Evolutionary conservation across 2,888 invertebrate genomes (phyloP).

Genomic region (Smittia aterrima): DNA sequence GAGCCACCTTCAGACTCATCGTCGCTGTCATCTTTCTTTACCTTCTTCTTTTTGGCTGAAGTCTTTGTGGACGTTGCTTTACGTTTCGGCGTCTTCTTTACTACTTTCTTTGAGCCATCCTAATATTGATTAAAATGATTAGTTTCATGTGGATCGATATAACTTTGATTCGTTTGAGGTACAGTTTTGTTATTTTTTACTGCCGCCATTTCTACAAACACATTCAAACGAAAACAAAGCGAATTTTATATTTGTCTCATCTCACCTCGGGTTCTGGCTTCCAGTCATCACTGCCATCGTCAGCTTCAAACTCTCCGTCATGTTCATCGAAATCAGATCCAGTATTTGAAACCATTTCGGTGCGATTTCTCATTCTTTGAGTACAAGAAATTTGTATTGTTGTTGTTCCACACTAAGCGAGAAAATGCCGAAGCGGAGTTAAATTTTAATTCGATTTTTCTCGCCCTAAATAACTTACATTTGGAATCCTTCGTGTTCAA

Average conservation of each 20-base stretch:
- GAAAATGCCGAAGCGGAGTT: not conserved
- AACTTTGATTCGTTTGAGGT: not conserved
- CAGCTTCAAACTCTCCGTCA: conserved; percentile 22
- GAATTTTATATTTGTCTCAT: not conserved
- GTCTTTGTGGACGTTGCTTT: conserved; percentile 38
- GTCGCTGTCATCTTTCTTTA: conserved; percentile 31
- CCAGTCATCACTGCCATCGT: conserved; percentile 38
- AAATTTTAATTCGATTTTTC: not conserved
- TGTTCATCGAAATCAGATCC: conserved; percentile 48
- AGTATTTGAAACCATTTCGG: conserved; percentile 52
- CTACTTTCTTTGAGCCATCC: conserved; percentile 25
- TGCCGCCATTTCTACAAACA: conserved; percentile 36
- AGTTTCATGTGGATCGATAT: not conserved
- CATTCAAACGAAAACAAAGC: conserved; percentile 5
- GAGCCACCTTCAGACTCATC: not conserved
- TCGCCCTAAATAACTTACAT: not conserved
- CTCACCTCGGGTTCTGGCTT: conserved; percentile 36
- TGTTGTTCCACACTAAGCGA: conserved; percentile 19
- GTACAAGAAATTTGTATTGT: conserved; percentile 32
- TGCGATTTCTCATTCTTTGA: conserved; percentile 51
- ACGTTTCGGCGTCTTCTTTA: conserved; percentile 8
- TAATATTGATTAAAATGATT: not conserved
- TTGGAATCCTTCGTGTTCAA: not conserved
- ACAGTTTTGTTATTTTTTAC: not conserved
- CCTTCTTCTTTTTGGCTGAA: conserved; percentile 29